Evolutionary conservation across 2,888 invertebrate species (phyloP).

Genomic region (Chironomus tentans): DNA sequence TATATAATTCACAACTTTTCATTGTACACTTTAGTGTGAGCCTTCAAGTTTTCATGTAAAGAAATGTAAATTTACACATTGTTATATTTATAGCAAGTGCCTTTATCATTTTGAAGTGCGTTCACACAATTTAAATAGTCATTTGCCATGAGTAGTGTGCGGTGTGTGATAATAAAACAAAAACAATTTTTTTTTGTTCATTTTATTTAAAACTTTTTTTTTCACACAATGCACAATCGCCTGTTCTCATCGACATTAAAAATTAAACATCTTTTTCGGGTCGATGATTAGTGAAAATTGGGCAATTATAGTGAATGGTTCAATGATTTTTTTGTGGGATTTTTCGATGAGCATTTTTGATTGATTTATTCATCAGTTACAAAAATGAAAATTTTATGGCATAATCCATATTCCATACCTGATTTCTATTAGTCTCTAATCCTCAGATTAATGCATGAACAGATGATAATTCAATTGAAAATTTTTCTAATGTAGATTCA

Average conservation of each 20-base stretch:
- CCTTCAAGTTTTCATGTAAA: neutral
- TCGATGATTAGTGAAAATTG: slow-evolving; percentile 3
- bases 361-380: neutral
- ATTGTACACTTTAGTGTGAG: neutral
- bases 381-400: no score
- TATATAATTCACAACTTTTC: neutral
- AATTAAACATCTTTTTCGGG: neutral
- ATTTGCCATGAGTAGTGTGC: neutral
- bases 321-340: neutral
- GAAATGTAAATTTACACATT: slow-evolving; percentile 18
- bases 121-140: slow-evolving; percentile 8
- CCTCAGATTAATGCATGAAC: neutral
- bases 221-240: no score
- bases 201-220: neutral
- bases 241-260: no score
- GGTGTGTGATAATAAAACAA: neutral
- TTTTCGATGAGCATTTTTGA: neutral
- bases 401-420: no score
- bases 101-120: neutral
- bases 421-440: neutral
- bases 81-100: slow-evolving; percentile 20
- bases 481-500: neutral
- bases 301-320: neutral
- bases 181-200: no score
- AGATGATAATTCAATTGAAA: neutral